A percentile compares a stretch with the other conserved stretches of the same genome.
These are phyloP conservation scores for Oxyruncus cristatus DNA, from an alignment of 2,113 vertebrate species.

Conservation along the genomic window DNA sequence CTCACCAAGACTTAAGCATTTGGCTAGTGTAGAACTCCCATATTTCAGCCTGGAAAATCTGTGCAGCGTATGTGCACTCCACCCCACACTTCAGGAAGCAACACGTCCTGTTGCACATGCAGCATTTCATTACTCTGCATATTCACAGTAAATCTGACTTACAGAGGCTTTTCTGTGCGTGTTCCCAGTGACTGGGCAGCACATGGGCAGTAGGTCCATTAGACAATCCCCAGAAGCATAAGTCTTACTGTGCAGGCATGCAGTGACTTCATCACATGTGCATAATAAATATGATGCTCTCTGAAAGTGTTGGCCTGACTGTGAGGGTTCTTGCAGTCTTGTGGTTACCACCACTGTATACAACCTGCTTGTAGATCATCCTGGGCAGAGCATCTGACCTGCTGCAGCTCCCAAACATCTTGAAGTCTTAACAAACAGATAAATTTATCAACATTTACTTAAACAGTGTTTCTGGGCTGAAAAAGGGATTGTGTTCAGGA, in stretches of 20 bases:
- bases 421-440: conserved; percentile 12
- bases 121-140: conserved; percentile 21
- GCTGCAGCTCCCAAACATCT: background rate
- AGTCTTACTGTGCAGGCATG: conserved; percentile 5
- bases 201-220: conserved; percentile 38
- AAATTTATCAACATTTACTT: background rate
- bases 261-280: background rate
- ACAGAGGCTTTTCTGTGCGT: background rate
- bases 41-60: conserved; percentile 37
- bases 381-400: conserved; percentile 28
- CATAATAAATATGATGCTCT: conserved; percentile 20
- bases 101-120: conserved; percentile 44
- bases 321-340: conserved; percentile 19
- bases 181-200: conserved; percentile 35
- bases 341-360: conserved; percentile 51
- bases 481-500: background rate
- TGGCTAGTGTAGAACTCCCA: background rate
- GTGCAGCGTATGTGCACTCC: conserved; percentile 49
- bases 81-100: conserved; percentile 34
- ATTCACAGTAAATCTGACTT: conserved; percentile 45
- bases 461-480: background rate
- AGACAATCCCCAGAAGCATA: conserved; percentile 25
- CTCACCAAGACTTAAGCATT: background rate
- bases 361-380: background rate
- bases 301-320: conserved; percentile 10